phyloP scores from a whole-genome alignment of 2,888 invertebrate species.

The Neocrepidodera transversa region DNA sequence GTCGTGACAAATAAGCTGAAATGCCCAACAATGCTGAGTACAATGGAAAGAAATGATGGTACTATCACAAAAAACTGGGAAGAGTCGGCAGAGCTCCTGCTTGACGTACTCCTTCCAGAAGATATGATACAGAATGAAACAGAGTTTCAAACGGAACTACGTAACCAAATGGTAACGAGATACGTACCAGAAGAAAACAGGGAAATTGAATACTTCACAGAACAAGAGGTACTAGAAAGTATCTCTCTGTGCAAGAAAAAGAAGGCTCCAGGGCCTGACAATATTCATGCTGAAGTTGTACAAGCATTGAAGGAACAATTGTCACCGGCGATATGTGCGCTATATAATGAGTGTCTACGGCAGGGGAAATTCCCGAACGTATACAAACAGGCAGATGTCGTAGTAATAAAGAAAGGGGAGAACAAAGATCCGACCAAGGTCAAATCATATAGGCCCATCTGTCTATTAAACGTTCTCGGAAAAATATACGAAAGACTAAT shows the following conservation, averaged over 20 bases:
- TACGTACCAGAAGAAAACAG: background rate
- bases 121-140: constrained; percentile 1
- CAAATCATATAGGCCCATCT: background rate
- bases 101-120: background rate
- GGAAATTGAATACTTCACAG: background rate
- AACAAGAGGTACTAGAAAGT: background rate
- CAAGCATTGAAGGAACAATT: background rate
- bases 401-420: constrained; percentile 7
- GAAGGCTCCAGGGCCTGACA: constrained; percentile 18
- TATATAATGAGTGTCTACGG: constrained; percentile 15
- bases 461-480: no score
- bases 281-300: constrained; percentile 5
- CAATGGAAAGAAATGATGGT: constrained; percentile 11
- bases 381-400: constrained; percentile 10
- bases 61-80: constrained; percentile 6
- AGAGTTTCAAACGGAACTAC: background rate
- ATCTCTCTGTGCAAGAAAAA: background rate
- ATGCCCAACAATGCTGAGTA: constrained; percentile 3
- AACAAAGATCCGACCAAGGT: constrained; percentile 6
- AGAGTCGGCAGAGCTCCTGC: constrained; percentile 2
- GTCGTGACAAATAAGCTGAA: background rate
- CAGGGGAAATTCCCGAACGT: constrained; percentile 1
- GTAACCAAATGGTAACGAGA: background rate
- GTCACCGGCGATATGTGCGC: background rate
- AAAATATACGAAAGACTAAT: background rate